These are phyloP conservation scores for Sitta carolinensis DNA, from an alignment of 2,797 vertebrate species.

Conservation along the genomic window DNA sequence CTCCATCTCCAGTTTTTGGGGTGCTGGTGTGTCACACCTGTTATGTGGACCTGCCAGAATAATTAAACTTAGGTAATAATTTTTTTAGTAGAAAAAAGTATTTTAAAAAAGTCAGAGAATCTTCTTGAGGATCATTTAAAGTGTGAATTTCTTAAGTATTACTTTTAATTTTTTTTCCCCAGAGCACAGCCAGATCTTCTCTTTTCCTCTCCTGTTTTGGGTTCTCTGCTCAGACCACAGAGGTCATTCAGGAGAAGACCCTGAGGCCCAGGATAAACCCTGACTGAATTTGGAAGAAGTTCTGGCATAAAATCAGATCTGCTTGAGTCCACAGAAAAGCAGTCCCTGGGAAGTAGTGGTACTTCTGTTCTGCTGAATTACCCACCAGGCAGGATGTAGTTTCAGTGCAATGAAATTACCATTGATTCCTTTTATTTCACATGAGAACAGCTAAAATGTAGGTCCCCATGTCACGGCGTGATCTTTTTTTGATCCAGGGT, in stretches of 20 bases:
- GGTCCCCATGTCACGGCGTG: not conserved
- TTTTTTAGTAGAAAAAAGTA: not conserved
- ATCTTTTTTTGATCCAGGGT: not conserved
- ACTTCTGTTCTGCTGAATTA: not conserved
- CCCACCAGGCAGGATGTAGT: rapidly evolving
- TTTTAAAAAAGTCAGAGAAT: not conserved
- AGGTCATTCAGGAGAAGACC: not conserved
- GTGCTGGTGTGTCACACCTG: not conserved
- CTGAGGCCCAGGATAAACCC: not conserved
- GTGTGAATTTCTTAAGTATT: not conserved
- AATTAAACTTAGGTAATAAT: too few species aligned
- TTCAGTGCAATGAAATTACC: not conserved
- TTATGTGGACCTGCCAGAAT: not conserved
- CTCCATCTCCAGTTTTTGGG: not conserved
- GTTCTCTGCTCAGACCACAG: not conserved
- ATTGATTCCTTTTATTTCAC: not conserved
- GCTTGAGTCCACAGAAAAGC: not conserved
- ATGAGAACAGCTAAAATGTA: not conserved
- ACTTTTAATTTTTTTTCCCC: too few species aligned
- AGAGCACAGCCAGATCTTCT: not conserved
- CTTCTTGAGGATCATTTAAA: not conserved
- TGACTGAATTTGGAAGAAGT: not conserved
- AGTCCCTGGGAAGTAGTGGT: not conserved
- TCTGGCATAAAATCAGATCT: not conserved
- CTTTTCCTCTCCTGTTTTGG: not conserved